Evolutionary conservation across 2,888 invertebrate species (phyloP).

Genomic region (Ophion obscuratus): DNA sequence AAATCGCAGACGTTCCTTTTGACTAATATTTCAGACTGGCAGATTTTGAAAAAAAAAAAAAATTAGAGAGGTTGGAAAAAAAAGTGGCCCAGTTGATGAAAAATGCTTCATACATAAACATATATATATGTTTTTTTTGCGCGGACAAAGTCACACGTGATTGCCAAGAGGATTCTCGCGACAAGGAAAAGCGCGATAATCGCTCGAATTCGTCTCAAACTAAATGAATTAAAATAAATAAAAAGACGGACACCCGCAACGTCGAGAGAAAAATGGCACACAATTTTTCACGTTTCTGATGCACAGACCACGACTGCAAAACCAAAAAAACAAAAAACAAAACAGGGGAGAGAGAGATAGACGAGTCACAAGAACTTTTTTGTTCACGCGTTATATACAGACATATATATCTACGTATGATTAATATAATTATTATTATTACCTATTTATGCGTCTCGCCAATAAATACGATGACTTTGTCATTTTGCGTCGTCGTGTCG

Average conservation of each 20-base stretch:
- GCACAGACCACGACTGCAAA: slow-evolving; percentile 36
- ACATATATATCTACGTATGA: slow-evolving; percentile 44
- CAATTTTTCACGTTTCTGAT: slow-evolving; percentile 27
- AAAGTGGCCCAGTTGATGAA: too few relatives aligned
- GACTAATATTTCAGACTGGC: too few relatives aligned
- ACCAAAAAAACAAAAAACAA: slow-evolving; percentile 11
- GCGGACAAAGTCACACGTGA: neutral
- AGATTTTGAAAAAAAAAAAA: too few relatives aligned
- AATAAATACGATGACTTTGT: slow-evolving; percentile 37
- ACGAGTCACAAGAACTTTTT: slow-evolving; percentile 55
- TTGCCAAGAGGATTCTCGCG: neutral
- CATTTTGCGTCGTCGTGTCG: slow-evolving; percentile 14
- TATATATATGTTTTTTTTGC: neutral
- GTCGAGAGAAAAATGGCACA: slow-evolving; percentile 4
- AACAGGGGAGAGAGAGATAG: slow-evolving; percentile 43
- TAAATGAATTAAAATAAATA: slow-evolving; percentile 2
- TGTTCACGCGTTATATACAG: slow-evolving; percentile 53
- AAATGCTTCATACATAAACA: neutral
- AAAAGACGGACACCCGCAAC: neutral
- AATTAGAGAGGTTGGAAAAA: too few relatives aligned
- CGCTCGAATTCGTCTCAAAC: neutral
- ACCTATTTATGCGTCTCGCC: slow-evolving; percentile 38
- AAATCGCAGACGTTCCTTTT: too few relatives aligned
- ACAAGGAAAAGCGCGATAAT: neutral
- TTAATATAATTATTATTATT: slow-evolving; percentile 22